Percentiles rank a stretch among this genome's conserved stretches.
These are phyloP conservation scores for Ophioninae sp. DNA, from an alignment of 2,888 invertebrate species.

Conservation along the genomic window DNA sequence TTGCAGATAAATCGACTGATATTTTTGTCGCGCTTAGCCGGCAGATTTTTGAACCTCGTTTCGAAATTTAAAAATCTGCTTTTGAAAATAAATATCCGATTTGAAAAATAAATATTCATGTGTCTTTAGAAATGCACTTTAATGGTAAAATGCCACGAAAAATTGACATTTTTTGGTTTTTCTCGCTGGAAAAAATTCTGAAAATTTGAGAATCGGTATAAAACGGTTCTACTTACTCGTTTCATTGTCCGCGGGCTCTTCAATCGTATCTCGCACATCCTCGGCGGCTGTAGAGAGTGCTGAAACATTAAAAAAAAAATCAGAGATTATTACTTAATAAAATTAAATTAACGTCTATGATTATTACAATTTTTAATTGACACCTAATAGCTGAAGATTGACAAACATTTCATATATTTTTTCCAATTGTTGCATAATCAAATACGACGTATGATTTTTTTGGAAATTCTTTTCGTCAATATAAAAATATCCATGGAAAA, in stretches of 20 bases:
- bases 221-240: conserved; percentile 72
- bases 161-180: not conserved
- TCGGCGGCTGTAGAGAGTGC: conserved; percentile 76
- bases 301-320: conserved; percentile 67
- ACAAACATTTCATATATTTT: not conserved
- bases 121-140: not conserved
- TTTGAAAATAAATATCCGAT: not conserved
- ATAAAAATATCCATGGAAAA: not conserved
- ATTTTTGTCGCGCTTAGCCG: not conserved
- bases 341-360: not conserved
- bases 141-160: not conserved
- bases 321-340: conserved; percentile 15
- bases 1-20: not conserved
- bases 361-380: not conserved
- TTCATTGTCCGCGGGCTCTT: conserved; percentile 73
- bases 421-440: not conserved
- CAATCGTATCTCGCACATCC: conserved; percentile 74
- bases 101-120: not conserved
- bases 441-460: not conserved
- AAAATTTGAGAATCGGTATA: not conserved
- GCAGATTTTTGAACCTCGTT: not conserved
- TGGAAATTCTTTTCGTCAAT: not conserved
- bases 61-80: not conserved
- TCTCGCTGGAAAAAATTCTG: not conserved
- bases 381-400: conserved; percentile 7